Percentiles rank a stretch among this genome's conserved stretches.
These are phyloP conservation scores for Atractosteus spatula DNA, from an alignment of 2,113 vertebrate species.

Conservation along the genomic window DNA sequence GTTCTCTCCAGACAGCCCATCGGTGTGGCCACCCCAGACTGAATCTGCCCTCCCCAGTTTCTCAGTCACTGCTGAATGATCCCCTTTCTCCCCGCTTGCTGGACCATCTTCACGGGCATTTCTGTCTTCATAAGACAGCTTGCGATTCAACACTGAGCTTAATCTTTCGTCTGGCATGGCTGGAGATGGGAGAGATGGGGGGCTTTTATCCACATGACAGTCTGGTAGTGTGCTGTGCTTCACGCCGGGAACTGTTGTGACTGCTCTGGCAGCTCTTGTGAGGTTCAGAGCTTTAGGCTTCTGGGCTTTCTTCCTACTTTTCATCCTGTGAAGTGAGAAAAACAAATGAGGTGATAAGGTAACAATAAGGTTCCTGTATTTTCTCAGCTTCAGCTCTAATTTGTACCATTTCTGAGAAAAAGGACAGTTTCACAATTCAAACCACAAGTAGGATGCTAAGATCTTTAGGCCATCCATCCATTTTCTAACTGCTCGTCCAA, in stretches of 20 bases:
- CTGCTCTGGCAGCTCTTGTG: not conserved
- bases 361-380: no score
- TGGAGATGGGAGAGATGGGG: constrained; percentile 28
- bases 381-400: not conserved
- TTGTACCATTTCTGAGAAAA: not conserved
- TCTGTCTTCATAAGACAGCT: constrained; percentile 13
- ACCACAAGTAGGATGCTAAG: no score
- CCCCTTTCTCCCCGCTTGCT: constrained; percentile 43
- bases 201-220: constrained; percentile 21
- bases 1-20: not conserved
- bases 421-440: not conserved
- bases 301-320: constrained; percentile 46
- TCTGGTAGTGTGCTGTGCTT: not conserved
- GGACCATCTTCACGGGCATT: constrained; percentile 27
- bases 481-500: no score
- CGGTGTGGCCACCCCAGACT: constrained; percentile 14
- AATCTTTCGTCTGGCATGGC: constrained; percentile 23
- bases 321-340: constrained; percentile 43
- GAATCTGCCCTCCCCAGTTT: constrained; percentile 37
- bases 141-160: constrained; percentile 16
- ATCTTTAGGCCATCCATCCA: no score
- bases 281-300: constrained; percentile 42
- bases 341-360: no score
- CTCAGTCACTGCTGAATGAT: constrained; percentile 28
- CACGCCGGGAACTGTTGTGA: not conserved